phyloP scores from a whole-genome alignment of 2,797 vertebrate genomes.

The Melopsittacus undulatus region DNA sequence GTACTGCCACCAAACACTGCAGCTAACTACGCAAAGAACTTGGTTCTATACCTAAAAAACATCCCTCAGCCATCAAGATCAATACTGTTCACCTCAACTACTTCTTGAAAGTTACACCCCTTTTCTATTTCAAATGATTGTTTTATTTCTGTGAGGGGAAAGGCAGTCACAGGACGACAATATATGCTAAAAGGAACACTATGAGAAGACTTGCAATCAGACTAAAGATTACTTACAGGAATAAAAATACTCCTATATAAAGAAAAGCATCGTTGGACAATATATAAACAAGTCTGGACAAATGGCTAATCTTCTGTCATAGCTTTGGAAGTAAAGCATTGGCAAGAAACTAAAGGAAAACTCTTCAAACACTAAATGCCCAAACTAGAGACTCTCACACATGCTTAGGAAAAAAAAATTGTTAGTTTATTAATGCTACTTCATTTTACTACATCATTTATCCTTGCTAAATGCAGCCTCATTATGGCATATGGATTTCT shows the following conservation, averaged over 20 bases:
- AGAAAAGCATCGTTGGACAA: conserved; percentile 19
- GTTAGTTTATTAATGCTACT: conserved; percentile 19
- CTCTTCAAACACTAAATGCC: neutral
- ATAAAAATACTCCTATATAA: neutral
- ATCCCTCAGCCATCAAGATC: neutral
- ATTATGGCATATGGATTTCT: conserved; percentile 11
- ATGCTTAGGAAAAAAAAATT: neutral
- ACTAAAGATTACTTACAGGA: neutral
- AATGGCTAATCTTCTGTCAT: neutral
- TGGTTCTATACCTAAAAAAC: neutral
- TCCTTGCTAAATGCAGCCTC: neutral
- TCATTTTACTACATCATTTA: conserved; percentile 2
- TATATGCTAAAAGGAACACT: neutral
- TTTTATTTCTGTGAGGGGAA: neutral
- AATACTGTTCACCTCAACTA: neutral
- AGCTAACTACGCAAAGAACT: neutral
- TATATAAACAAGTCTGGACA: conserved; percentile 14
- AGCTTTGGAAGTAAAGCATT: conserved; percentile 40
- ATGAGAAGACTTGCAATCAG: neutral
- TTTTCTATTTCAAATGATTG: neutral
- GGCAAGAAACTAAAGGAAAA: conserved; percentile 36
- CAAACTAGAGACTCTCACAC: conserved; percentile 10
- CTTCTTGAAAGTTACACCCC: neutral
- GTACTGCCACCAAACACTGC: neutral
- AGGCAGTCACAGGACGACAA: neutral